phyloP scores from a whole-genome alignment of 2,113 vertebrate species.

The Malurus elegans region DNA sequence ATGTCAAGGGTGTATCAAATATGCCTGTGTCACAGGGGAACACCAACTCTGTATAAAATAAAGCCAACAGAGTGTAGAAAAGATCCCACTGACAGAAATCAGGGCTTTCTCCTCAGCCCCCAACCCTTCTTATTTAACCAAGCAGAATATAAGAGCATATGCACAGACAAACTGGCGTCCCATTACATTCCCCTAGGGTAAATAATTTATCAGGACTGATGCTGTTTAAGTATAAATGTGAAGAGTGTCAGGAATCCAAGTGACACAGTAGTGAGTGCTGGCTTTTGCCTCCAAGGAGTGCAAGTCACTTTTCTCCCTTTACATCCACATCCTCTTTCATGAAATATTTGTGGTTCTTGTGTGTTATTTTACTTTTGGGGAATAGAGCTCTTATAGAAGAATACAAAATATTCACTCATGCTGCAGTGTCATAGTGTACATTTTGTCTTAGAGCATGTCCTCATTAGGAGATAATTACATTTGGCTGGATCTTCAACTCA shows the following conservation, averaged over 20 bases:
- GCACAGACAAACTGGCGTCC: slow-evolving; percentile 40
- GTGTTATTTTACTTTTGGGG: not conserved
- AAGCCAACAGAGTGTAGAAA: not conserved
- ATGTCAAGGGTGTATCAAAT: not conserved
- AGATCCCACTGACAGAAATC: not conserved
- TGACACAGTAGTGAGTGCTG: not conserved
- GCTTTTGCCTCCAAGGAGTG: slow-evolving; percentile 27
- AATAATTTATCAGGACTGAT: slow-evolving; percentile 63
- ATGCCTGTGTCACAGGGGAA: not conserved
- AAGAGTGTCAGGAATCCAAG: slow-evolving; percentile 51
- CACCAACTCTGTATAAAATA: not conserved
- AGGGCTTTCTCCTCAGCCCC: not conserved
- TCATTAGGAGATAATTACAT: slow-evolving; percentile 1
- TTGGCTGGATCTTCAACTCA: not conserved
- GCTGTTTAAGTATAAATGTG: slow-evolving; percentile 64
- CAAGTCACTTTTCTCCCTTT: slow-evolving; percentile 30
- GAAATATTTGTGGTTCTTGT: not conserved
- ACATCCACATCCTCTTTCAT: not conserved
- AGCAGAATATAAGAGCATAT: slow-evolving; percentile 1
- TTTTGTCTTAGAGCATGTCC: not conserved
- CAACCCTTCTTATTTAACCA: slow-evolving; percentile 58
- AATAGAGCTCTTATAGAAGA: not conserved
- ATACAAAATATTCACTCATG: not conserved
- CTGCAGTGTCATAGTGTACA: not conserved
- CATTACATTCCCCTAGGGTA: slow-evolving; percentile 46